Evolutionary conservation across 2,113 vertebrate genomes (phyloP), one percentile per base, ranked within the genome.

Genomic region (Ictalurus punctatus): DNA sequence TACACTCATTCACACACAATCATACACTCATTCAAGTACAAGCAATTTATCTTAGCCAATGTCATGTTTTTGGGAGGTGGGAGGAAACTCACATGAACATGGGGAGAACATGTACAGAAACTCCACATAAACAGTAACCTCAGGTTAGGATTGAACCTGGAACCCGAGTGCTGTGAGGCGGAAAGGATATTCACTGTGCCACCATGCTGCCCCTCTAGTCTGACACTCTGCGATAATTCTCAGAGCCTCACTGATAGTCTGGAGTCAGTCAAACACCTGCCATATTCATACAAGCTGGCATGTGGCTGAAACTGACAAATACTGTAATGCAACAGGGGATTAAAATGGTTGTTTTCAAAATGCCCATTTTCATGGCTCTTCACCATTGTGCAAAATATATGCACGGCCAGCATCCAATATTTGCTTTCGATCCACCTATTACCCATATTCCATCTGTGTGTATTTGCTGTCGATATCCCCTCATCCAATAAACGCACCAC

Each of bases 401-500:
- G 63, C 79, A 83, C 65, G 2, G 16, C 44, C 80, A 86, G 74
- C 40, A 74, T 59, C 71, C 78, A 61, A 78, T 84, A 81, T 85
- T 83, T 79, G 80, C 54, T 83, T 84, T 84, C 69, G 67, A 84
- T 89, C 37, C 44, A 69, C 73, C 69, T 76, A 40, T 87, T 80
- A 73, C 63, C 85, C 40, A 87, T 84, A 79, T 48, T 84, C n/a
- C 52, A 71, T 82, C 65, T 74, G 81, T 91, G 90, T 90, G 69
- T 71, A 59, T 34, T 25, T 67, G 58, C 90, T 91, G 93, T 94
- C 93, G 91, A 93, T 94, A 94, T 94, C 89, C 81, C 87, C 91
- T 93, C 91, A 93, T 94, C 92, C 92, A 93, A 94, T 94, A 95
- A 94, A 95, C 91, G 88, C 92, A 91, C 88, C 91, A 93, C 92